Base-by-base conservation (phyloP, 2,113 vertebrate species). In the Dipodomys ordii region DNA sequence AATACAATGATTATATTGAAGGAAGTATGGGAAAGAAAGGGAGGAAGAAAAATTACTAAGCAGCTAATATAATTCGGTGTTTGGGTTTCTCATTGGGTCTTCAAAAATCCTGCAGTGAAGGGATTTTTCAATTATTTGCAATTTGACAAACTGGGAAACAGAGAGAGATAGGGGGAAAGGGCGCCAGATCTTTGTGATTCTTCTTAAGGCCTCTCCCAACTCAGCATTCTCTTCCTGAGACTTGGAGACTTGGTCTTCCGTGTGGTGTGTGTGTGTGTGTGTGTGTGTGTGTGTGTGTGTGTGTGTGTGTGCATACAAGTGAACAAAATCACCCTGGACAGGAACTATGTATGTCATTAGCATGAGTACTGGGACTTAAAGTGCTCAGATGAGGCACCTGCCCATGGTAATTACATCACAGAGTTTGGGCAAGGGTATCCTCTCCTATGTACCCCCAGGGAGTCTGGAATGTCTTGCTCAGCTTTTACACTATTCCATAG, bases 221-320 rank as follows among this genome's bases (percentile, higher is more conserved):
- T 2, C 2, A 12, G 19, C 20, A 0, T 78, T 62, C 28, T 60
- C 32, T 49, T 32, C 9, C 68, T 64, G 62, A 64, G 62, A 74
- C 44, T n/a, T 69, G 1, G 62, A 64, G 62, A 74, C 44, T n/a
- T 69, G 1, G 4, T 32, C 28, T 10, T 15, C 46, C 22, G n/a
- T n/a, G n/a, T n/a, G n/a, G n/a, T 16, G 15, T 16, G 53, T 16
- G 15, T 57, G 53, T 57, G 53, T 57, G 5, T 32, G 6, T 53
- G 65, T 44, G 62, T 19, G 69, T 57, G 30, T 57, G 84, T 35
- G n/a, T 39, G 7, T 30, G 64, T 18, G 65, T 13, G 28, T 5
- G 12, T 25, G 64, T 11, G 3, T 3, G 2, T 23, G 44, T 49
- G 1, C 4, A 23, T 10, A 0, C 22, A n/a, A 19, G n/a, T 18